These are phyloP conservation scores for Dinomys branickii DNA, from an alignment of 2,113 vertebrate genomes.

Conservation along the genomic window DNA sequence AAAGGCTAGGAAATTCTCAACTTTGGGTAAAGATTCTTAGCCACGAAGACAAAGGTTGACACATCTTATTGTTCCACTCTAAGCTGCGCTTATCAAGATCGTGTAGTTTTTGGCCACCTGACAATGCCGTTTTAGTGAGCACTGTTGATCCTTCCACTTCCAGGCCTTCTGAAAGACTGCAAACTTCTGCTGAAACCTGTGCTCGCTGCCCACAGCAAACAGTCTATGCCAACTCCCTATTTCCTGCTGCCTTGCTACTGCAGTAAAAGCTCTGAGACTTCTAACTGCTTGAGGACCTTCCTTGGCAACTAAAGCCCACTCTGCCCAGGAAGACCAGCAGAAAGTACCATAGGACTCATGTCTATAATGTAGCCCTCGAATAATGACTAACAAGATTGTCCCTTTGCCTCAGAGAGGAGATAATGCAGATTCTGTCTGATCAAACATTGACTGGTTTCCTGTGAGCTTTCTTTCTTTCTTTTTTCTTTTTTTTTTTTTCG, in stretches of 20 bases:
- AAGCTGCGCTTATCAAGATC: not conserved
- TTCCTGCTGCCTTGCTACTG: not conserved
- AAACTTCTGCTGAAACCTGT: not conserved
- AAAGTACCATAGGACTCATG: not conserved
- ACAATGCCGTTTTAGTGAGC: not conserved
- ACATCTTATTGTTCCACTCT: not conserved
- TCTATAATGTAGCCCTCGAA: not conserved
- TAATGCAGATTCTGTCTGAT: not conserved
- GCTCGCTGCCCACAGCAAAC: not conserved
- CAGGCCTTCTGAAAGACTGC: not conserved
- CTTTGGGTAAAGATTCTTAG: not conserved
- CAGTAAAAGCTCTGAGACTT: not conserved
- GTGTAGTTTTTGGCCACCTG: not conserved
- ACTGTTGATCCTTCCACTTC: not conserved
- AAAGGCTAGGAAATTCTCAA: not conserved
- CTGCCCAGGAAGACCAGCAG: not conserved
- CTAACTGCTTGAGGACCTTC: not conserved
- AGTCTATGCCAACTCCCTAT: not conserved
- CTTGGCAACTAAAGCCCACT: not conserved
- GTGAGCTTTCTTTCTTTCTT: not conserved
- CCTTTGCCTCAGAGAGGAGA: not conserved
- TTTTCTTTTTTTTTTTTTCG: no score
- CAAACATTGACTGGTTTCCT: not conserved
- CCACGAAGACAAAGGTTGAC: not conserved
- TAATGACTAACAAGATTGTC: not conserved